Evolutionary conservation across 1,140 invertebrate species (phyloP), one percentile per base, ranked within the genome.

Genomic region (Oryzaephilus surinamensis): DNA sequence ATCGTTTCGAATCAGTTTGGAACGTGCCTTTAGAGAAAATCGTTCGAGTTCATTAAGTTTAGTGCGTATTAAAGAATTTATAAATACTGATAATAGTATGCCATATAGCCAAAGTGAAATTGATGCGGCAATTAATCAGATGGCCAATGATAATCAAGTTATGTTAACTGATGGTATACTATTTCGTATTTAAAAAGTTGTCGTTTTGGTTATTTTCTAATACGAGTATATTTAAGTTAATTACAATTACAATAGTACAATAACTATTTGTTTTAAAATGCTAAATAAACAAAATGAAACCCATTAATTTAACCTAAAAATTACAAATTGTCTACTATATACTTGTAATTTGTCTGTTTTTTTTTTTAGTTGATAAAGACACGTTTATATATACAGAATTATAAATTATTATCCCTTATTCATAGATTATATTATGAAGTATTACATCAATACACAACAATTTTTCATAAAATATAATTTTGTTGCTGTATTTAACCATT

Each of bases 111-210:
- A 69, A 8, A 73, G 64, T 10, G 91, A 97, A 70, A 71, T 94
- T 4, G 63, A 70, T 24, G 74, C 79, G 0, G 90, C 89, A 1
- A 66, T 97, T 7, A 64, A 79, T 8, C 71, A 69, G 38, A 92
- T 97, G 90, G 81, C 80, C 12, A 79, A 85, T 24, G 85, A 82
- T 30, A 95, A 94, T 66, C 84, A 92, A 61, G 73, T 97, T 14
- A 93, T 96, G 88, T 66, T 90, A 38, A 76, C 88, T 1, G 87
- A 93, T 58, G 79, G 82, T 45, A 80, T 87, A 45, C 71, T 95
- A n/a, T 88, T 90, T 58, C 66, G 88, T 10, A 87, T 92, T 61
- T 92, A 77, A 75, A 31, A 7, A 45, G 29, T 27, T 5, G n/a
- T 6, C 20, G 3, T 29, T 8, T 8, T 4, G 14, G 4, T 15